Base-by-base conservation (phyloP, 2,113 vertebrate species). In the Ageneiosus marmoratus region DNA sequence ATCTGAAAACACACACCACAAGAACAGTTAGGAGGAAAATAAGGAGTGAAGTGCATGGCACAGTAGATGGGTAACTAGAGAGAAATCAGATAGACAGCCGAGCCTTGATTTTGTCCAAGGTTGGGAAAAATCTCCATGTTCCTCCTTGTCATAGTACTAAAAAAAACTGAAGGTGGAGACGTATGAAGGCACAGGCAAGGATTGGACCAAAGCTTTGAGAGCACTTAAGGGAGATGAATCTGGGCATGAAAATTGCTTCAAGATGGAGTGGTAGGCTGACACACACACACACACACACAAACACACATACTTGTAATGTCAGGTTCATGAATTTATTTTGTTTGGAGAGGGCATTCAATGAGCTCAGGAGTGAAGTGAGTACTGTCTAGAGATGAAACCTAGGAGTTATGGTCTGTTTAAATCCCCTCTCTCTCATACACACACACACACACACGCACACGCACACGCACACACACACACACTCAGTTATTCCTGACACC, bases 241-340 rank as follows among this genome's bases (percentile, higher is more conserved):
- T 53, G 50, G 56, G 37, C 65, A 77, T n/a, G 50, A 62, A 77
- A 80, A 80, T 77, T 60, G 16, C 77, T 72, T 67, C 72, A 50
- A 67, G 70, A 62, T 81, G 29, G 70, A 87, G 29, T 77, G 55
- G 10, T 48, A 46, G 70, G 27, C 27, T 65, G 20, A 65, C 73
- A 5, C 55, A 67, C 70, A 65, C n/a, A 82, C 24, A 67, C 13
- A 67, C 6, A 55, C 75, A 82, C 32, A 6, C 55, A 41, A 2
- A 65, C 50, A 81, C 16, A 58, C 11, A 56, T 69, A 79, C 46
- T 50, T 55, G 50, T 67, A 56, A 81, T 58, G 77, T 29, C 79
- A 60, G 74, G 62, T 48, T 79, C 53, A 86, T 81, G 20, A 75
- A 81, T 84, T 83, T 55, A 63, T 81, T 81, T 80, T 80, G 77